phyloP scores from a whole-genome alignment of 2,797 vertebrate species.

The Pantherophis alleghaniensis region DNA sequence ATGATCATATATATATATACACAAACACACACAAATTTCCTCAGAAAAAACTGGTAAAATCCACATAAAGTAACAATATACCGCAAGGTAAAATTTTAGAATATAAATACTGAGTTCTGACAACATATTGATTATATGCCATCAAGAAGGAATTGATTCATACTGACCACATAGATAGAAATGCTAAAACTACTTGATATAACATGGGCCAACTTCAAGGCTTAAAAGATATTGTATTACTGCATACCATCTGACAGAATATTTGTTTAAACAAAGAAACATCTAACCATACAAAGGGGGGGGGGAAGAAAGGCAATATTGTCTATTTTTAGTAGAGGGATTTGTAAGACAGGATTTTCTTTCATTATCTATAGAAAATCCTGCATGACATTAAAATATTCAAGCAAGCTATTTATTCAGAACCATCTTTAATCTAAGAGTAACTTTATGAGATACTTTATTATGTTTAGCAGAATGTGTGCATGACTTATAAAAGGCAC shows the following conservation, averaged over 20 bases:
- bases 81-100: neutral
- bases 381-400: constrained; percentile 1
- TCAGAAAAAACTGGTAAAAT: neutral
- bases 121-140: neutral
- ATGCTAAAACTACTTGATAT: neutral
- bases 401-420: neutral
- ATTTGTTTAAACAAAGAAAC: constrained; percentile 17
- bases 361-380: neutral
- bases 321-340: neutral
- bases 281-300: neutral
- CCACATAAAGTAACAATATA: neutral
- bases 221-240: neutral
- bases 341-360: neutral
- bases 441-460: neutral
- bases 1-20: neutral
- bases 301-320: neutral
- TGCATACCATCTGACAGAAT: neutral
- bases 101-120: neutral
- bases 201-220: constrained; percentile 2
- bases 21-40: neutral
- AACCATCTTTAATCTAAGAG: neutral
- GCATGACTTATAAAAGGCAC: neutral
- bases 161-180: neutral
- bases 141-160: neutral
- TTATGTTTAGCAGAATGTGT: neutral